These are phyloP conservation scores for Scalopus aquaticus DNA, from an alignment of 2,113 vertebrate species.

Conservation along the genomic window DNA sequence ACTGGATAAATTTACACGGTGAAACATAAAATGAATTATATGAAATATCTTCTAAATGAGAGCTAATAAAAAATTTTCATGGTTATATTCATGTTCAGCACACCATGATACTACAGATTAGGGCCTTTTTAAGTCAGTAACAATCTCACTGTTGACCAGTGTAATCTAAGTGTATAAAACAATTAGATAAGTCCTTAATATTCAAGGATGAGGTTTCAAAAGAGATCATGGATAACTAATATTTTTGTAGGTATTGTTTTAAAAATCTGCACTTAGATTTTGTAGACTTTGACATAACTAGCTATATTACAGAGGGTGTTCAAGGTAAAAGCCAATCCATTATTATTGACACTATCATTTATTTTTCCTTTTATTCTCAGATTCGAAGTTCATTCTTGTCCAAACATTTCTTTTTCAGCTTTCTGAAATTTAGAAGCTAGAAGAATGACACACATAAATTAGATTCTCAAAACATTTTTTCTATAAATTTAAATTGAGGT, in stretches of 20 bases:
- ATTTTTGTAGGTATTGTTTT: background rate
- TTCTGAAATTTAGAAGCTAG: background rate
- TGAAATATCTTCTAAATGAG: too few species aligned
- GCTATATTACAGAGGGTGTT: background rate
- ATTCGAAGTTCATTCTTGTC: too few species aligned
- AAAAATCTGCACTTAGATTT: background rate
- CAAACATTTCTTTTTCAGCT: background rate
- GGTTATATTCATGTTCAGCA: too few species aligned
- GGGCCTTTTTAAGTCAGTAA: too few species aligned
- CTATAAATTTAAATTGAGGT: background rate
- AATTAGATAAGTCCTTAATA: background rate
- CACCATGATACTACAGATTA: too few species aligned
- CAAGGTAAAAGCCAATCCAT: background rate
- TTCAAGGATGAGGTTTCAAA: background rate
- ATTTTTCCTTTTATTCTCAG: background rate
- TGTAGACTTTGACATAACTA: background rate
- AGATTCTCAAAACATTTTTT: background rate
- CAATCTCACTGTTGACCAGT: too few species aligned
- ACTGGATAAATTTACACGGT: too few species aligned
- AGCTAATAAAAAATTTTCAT: too few species aligned
- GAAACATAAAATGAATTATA: too few species aligned
- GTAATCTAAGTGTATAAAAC: background rate
- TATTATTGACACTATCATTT: background rate
- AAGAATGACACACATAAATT: background rate
- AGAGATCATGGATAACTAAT: background rate